Percentiles rank a stretch among this genome's conserved stretches.
phyloP scores from a whole-genome alignment of 2,888 invertebrate genomes.

The Ormyrus rosae region DNA sequence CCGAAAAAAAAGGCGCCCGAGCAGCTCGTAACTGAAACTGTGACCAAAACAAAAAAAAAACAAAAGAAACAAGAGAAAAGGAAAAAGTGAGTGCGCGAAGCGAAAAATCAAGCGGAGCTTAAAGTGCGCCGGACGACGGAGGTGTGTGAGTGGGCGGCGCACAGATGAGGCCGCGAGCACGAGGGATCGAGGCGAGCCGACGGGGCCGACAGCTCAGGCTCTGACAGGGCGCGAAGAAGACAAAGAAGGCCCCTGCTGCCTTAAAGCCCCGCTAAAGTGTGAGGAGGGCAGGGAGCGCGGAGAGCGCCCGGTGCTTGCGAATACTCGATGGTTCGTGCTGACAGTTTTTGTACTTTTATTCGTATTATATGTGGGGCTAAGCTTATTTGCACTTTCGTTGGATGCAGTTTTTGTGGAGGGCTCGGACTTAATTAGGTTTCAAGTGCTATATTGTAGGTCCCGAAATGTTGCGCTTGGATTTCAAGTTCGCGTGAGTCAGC shows the following conservation, averaged over 20 bases:
- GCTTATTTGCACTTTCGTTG: conserved; percentile 1
- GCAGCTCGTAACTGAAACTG: neutral
- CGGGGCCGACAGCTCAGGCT: conserved; percentile 37
- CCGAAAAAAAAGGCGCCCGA: neutral
- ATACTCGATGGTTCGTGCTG: conserved; percentile 74
- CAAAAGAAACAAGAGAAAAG: neutral
- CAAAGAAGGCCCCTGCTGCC: too few relatives aligned
- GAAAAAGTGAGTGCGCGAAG: conserved; percentile 35
- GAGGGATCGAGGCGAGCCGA: conserved; percentile 38
- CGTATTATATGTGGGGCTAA: neutral
- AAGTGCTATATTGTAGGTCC: too few relatives aligned
- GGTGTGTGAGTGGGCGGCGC: conserved; percentile 2
- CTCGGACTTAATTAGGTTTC: too few relatives aligned
- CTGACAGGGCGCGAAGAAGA: conserved; percentile 21
- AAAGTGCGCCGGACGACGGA: neutral
- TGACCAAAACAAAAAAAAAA: neutral
- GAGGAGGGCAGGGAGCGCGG: conserved; percentile 26
- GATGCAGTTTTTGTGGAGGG: too few relatives aligned
- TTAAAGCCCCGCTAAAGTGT: too few relatives aligned
- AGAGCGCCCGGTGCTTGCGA: conserved; percentile 71
- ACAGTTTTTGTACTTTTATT: conserved; percentile 10
- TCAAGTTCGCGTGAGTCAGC: too few relatives aligned
- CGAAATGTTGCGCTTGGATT: too few relatives aligned
- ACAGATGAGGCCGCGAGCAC: conserved; percentile 50
- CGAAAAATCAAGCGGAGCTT: too few relatives aligned